Conservation (phyloP, 2,797 vertebrate genomes). For the Clarias laeviceps region DNA sequence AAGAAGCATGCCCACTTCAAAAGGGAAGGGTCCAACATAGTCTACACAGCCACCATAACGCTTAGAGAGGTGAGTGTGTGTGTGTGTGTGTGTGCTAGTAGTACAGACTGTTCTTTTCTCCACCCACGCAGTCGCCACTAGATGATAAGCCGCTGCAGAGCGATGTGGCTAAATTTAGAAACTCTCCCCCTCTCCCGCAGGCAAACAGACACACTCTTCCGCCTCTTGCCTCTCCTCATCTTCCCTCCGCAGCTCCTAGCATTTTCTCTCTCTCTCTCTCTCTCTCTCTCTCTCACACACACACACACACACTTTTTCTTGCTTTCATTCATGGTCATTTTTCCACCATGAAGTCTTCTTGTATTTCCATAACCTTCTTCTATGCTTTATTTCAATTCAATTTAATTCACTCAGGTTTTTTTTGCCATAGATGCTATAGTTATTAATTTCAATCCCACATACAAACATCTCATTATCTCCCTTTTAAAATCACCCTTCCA, state of each 20-base stretch:
- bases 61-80: conserved; percentile 85
- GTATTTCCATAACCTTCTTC: background rate
- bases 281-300: conserved; percentile 64
- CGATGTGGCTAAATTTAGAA: conserved; percentile 78
- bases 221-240: conserved; percentile 60
- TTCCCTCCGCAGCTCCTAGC: conserved; percentile 54
- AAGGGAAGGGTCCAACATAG: conserved; percentile 87
- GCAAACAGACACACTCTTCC: conserved; percentile 60
- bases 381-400: background rate
- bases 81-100: conserved; percentile 18
- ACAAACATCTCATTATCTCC: background rate
- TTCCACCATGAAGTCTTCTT: background rate
- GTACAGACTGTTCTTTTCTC: conserved; percentile 39
- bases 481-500: background rate
- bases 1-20: conserved; percentile 88
- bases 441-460: background rate
- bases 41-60: conserved; percentile 90
- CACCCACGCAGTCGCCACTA: conserved; percentile 49
- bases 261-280: conserved; percentile 56
- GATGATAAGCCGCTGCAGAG: conserved; percentile 68
- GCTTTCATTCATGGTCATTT: conserved; percentile 1
- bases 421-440: background rate
- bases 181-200: conserved; percentile 52
- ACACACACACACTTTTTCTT: conserved; percentile 50
- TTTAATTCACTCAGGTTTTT: background rate